These are phyloP conservation scores for Hoplodrina ambigua DNA, from an alignment of 2,888 invertebrate species.

Conservation along the genomic window DNA sequence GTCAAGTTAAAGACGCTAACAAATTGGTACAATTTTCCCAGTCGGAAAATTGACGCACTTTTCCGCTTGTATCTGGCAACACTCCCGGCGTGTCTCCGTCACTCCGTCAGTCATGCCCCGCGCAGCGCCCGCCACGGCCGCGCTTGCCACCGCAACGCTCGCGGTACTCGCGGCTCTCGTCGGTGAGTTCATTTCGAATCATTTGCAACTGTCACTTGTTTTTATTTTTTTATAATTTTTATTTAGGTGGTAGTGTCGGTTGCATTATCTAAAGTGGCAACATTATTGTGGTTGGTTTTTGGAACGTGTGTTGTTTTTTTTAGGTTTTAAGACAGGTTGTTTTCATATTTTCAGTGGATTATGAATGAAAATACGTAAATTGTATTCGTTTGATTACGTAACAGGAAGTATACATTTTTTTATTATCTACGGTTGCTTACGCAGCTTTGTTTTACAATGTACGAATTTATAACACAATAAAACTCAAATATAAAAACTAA, in stretches of 20 bases:
- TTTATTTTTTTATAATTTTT: constrained; percentile 12
- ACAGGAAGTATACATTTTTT: constrained; percentile 43
- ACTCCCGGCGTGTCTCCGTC: constrained; percentile 20
- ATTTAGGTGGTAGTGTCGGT: constrained; percentile 26
- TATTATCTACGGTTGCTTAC: constrained; percentile 7
- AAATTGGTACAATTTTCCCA: constrained; percentile 12
- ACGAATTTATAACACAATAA: constrained; percentile 35
- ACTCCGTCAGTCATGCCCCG: constrained; percentile 82
- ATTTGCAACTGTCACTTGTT: constrained; percentile 33
- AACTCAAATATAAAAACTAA: constrained; percentile 33
- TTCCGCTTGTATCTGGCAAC: constrained; percentile 49
- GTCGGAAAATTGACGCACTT: constrained; percentile 28
- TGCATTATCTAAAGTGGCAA: constrained; percentile 16
- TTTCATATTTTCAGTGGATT: constrained; percentile 27
- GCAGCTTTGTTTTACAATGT: constrained; percentile 26
- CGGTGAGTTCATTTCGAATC: constrained; percentile 76
- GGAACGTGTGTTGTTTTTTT: neutral
- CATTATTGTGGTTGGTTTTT: constrained; percentile 24
- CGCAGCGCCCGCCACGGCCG: constrained; percentile 70
- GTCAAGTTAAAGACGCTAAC: neutral
- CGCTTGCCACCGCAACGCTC: constrained; percentile 71
- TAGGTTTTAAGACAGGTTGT: constrained; percentile 13
- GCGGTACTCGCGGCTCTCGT: constrained; percentile 81
- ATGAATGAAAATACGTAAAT: constrained; percentile 34
- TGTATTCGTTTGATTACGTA: neutral